phyloP scores from a whole-genome alignment of 2,888 invertebrate species.

The Lithophane ornitopus region DNA sequence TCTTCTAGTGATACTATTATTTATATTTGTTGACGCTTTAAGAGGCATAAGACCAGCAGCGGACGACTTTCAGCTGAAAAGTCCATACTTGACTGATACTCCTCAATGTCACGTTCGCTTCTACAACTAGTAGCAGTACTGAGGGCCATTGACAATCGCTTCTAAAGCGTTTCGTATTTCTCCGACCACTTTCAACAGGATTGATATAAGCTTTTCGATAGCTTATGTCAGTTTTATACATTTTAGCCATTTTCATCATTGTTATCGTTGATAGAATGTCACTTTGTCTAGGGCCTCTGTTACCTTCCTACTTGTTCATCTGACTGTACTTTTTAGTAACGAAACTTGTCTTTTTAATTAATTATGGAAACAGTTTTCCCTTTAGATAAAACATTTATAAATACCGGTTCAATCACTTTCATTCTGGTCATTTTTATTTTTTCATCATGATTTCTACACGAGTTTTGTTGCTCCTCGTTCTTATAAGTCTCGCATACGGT shows the following conservation, averaged over 20 bases:
- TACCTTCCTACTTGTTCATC: neutral
- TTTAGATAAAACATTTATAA: slow-evolving; percentile 41
- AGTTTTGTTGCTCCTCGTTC: slow-evolving; percentile 33
- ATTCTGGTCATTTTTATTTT: neutral
- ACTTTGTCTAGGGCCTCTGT: too few species aligned
- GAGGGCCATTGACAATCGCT: too few species aligned
- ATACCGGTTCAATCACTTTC: slow-evolving; percentile 8
- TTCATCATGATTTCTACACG: slow-evolving; percentile 35
- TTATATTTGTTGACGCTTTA: neutral
- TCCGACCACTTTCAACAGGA: too few species aligned
- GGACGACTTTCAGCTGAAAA: neutral
- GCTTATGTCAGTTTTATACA: too few species aligned
- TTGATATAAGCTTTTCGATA: too few species aligned
- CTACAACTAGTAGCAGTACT: neutral
- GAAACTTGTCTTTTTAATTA: neutral
- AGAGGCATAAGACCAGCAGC: neutral
- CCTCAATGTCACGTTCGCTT: neutral
- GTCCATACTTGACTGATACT: neutral
- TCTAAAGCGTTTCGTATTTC: too few species aligned
- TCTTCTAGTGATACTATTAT: neutral
- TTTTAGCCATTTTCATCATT: too few species aligned
- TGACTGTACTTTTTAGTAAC: slow-evolving; percentile 20
- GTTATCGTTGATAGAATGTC: too few species aligned
- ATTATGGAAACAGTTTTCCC: slow-evolving; percentile 28
- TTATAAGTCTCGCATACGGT: slow-evolving; percentile 19